Conservation (phyloP, 1,140 invertebrate species). For the Drosophila ananassae region DNA sequence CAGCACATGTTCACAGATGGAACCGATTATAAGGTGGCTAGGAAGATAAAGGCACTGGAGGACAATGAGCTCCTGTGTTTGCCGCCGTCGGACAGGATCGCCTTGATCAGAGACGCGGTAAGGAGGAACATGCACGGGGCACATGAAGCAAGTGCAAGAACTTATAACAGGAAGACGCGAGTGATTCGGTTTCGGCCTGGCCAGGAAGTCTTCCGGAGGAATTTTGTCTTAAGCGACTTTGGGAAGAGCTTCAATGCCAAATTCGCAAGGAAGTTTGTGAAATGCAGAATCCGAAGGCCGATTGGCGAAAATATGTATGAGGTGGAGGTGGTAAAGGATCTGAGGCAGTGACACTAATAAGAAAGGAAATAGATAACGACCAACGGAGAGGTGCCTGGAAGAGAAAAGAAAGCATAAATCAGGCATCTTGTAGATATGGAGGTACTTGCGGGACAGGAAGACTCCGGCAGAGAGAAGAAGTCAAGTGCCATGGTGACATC, state of each 20-base stretch:
- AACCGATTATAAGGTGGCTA: too few relatives aligned
- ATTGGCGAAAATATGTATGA: constrained; percentile 2
- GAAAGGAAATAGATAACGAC: background rate
- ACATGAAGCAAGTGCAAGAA: too few relatives aligned
- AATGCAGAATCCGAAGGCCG: background rate
- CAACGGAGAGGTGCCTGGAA: background rate
- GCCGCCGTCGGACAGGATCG: background rate
- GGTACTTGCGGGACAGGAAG: too few relatives aligned
- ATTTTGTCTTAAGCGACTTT: constrained; percentile 9
- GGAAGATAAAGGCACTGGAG: background rate
- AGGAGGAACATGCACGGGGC: too few relatives aligned
- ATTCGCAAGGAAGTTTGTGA: constrained; percentile 4
- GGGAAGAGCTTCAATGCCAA: constrained; percentile 10
- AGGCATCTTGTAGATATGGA: background rate
- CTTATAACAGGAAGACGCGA: background rate
- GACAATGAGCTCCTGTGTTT: background rate
- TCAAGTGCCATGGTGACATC: too few relatives aligned
- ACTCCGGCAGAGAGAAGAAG: too few relatives aligned
- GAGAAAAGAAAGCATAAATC: background rate
- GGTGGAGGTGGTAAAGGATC: constrained; percentile 6
- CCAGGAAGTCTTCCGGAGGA: constrained; percentile 5
- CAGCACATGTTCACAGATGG: background rate
- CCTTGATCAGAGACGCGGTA: background rate
- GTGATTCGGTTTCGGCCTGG: background rate
- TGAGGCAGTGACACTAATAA: background rate